phyloP scores from a whole-genome alignment of 2,113 vertebrate genomes.

The Hyperoodon ampullatus region DNA sequence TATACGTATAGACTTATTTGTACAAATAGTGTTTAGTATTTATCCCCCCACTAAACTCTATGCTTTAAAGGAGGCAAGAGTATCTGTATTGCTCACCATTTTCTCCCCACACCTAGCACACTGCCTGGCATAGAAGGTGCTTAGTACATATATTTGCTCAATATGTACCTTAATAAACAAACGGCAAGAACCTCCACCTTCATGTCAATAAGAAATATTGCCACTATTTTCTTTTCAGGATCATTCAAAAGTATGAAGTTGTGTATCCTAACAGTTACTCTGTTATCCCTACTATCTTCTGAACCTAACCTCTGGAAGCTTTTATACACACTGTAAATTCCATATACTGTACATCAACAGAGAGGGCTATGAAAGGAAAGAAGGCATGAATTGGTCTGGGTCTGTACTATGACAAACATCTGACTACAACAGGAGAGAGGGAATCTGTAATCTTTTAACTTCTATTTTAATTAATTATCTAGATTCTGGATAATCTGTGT shows the following conservation, averaged over 20 bases:
- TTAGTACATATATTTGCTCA: not conserved
- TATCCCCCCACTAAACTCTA: not conserved
- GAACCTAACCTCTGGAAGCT: not conserved
- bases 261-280: not conserved
- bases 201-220: not conserved
- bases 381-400: not conserved
- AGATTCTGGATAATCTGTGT: not conserved
- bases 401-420: not conserved
- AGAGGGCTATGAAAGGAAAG: not conserved
- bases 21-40: not conserved
- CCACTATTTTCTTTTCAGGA: not conserved
- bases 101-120: not conserved
- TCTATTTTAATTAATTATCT: not conserved
- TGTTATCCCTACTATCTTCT: not conserved
- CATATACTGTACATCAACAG: not conserved
- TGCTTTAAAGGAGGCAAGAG: not conserved
- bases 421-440: not conserved
- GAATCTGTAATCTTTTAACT: not conserved
- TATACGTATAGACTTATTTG: not conserved
- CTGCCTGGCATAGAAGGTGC: not conserved
- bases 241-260: not conserved
- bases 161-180: not conserved
- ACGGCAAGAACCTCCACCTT: not conserved
- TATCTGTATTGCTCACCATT: not conserved
- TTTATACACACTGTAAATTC: not conserved